Base-by-base conservation (phyloP, 2,888 invertebrate species). In the Trachelus iudaicus region DNA sequence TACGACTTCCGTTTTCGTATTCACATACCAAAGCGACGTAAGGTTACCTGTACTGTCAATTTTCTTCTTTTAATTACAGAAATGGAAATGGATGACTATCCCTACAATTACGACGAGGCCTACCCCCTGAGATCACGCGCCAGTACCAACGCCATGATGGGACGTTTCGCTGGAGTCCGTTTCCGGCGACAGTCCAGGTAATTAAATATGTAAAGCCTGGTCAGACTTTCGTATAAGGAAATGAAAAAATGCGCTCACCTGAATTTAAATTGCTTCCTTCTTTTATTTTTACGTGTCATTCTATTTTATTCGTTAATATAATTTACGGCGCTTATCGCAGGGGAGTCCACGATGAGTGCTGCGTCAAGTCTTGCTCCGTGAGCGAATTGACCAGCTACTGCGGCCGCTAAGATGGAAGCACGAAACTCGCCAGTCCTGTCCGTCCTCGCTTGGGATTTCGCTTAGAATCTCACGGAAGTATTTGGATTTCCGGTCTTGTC, bases 291-390 rank as follows among this genome's bases (percentile, higher is more conserved):
- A 0, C 9, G 23, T 56, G 23, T 0, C 2, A 23, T 56, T 56
- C 9, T 56, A 56, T 56, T 23, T 56, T 56, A 56, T 23, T 23
- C 0, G 9, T 23, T 56, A 23, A 56, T 23, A 6, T 6, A 0
- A 23, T 56, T 9, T 9, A 82, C 23, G 82, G 23, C 15, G 6
- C 1, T 56, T 23, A 0, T 56, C 3, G 9, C 56, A 56, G 90
- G 31, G 92, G 92, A n/a, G 89, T 92, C 75, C 87, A 90, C 79
- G 92, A 93, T 81, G 92, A 93, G 80, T 93, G 92, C 83, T 93
- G 92, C 83, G 79, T 85, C 56, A 92, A 92, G 79, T 79, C 90
- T 1, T 93, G 92, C 83, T 85, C 90, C 34, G 82, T 88, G 34
- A 82, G 84, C 31, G 92, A 92, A 83, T 80, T 92, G 77, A 80